Base-by-base conservation (phyloP, 2,797 vertebrate genomes). In the Phoeniculus purpureus region DNA sequence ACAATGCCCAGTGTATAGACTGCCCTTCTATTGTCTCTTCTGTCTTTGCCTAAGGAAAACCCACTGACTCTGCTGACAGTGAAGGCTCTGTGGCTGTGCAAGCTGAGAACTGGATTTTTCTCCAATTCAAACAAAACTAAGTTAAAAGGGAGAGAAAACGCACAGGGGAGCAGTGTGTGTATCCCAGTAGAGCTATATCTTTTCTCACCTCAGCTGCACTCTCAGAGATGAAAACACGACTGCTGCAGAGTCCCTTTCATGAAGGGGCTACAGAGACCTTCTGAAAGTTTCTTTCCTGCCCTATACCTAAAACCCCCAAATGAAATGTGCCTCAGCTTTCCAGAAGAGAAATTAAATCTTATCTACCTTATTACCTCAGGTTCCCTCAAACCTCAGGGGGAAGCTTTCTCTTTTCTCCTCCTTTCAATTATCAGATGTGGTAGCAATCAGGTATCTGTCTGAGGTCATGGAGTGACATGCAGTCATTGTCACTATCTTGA, bases 1-100 rank as follows among this genome's bases (percentile, higher is more conserved):
- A 95, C 90, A 94, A 93, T 95, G 55, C 31, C 62, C 25, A 43
- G 81, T 87, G 59, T 78, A 70, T 78, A 87, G 87, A 85, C 29
- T 78, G 73, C 60, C 73, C 47, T 92, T 88, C 76, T 73, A 89
- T 93, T 94, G 92, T 94, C 75, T 74, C 65, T 74, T 87, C 43
- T 64, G 81, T 48, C 61, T 85, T 93, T 89, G 89, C 76, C 89
- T 92, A 89, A 84, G 90, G 94, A 96, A 94, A 94, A 90, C 45
- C 75, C 73, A 52, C 26, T 52, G 32, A 81, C 90, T 92, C 61
- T 90, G 76, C 66, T 92, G 90, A 83, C 90, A 90, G 68, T 87
- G 34, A 87, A 83, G 32, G 45, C 79, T 92, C 65, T 90, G 65
- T 92, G 73, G 43, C 59, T 23, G 15, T 3, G 3, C 37, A 55